Conservation (phyloP, 2,888 invertebrate genomes). For the Hydriomena furcata region DNA sequence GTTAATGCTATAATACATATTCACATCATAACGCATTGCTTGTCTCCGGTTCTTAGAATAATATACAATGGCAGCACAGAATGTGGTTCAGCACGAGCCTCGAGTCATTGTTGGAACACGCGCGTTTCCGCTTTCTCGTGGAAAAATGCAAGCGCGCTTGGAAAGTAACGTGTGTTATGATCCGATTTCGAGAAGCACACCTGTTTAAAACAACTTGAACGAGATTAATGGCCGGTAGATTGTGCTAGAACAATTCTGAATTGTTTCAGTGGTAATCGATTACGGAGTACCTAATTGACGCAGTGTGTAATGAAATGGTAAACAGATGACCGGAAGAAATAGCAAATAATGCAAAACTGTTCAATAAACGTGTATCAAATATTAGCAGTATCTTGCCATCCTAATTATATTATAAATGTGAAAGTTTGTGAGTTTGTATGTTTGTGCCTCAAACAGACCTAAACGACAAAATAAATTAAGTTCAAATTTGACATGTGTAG, state of each 20-base stretch:
- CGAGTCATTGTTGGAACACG: slow-evolving; percentile 74
- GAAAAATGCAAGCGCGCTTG: slow-evolving; percentile 78
- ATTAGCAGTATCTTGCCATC: slow-evolving; percentile 1
- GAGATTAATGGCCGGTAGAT: slow-evolving; percentile 11
- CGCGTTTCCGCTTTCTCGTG: slow-evolving; percentile 82
- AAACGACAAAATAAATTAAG: no score
- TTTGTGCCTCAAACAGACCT: no score
- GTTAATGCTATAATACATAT: no score
- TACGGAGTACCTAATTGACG: neutral
- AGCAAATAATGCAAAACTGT: no score
- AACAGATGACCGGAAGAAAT: slow-evolving; percentile 2
- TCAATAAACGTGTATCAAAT: no score
- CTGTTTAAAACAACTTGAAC: slow-evolving; percentile 24
- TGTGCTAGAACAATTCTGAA: slow-evolving; percentile 8
- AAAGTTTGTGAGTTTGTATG: no score
- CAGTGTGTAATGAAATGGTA: neutral
- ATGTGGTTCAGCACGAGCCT: slow-evolving; percentile 70
- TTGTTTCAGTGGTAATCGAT: slow-evolving; percentile 2
- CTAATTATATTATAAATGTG: no score
- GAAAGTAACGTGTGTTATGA: slow-evolving; percentile 66
- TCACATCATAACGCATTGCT: slow-evolving; percentile 36
- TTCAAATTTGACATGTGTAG: no score
- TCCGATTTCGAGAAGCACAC: slow-evolving; percentile 49
- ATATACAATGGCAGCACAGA: slow-evolving; percentile 68
- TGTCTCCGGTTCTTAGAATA: slow-evolving; percentile 67